Evolutionary conservation across 1,140 invertebrate genomes (phyloP).

Genomic region (Eriosoma lanigerum): DNA sequence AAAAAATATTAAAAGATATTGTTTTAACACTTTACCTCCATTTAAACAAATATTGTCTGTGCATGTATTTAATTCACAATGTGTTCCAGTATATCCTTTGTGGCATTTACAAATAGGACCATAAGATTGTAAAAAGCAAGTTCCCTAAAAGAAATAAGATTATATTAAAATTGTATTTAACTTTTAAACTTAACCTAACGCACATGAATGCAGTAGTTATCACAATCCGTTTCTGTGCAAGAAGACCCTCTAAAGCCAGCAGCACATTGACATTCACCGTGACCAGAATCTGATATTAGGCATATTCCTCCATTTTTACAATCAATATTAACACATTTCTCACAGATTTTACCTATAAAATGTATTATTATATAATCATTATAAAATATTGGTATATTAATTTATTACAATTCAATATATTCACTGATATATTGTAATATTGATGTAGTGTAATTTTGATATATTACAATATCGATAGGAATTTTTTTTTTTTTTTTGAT

Average conservation of each 20-base stretch:
- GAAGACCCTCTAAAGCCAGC: slow-evolving; percentile 58
- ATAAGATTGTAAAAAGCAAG: slow-evolving; percentile 56
- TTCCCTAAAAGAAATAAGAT: slow-evolving; percentile 55
- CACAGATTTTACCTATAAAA: slow-evolving; percentile 56
- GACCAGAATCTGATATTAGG: slow-evolving; percentile 53
- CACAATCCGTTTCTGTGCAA: slow-evolving; percentile 59
- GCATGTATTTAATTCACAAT: slow-evolving; percentile 64
- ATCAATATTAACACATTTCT: slow-evolving; percentile 57
- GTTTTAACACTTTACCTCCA: slow-evolving; percentile 58
- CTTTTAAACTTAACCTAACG: neutral
- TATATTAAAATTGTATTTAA: slow-evolving; percentile 20
- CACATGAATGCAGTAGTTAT: slow-evolving; percentile 57
- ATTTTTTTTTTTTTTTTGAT: no score
- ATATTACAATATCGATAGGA: no score
- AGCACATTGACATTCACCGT: slow-evolving; percentile 58
- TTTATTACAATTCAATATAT: no score
- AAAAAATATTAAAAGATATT: no score
- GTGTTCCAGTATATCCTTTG: slow-evolving; percentile 62
- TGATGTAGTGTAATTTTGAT: no score
- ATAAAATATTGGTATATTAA: no score
- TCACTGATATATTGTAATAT: no score
- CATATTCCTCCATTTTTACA: slow-evolving; percentile 60
- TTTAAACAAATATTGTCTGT: slow-evolving; percentile 62
- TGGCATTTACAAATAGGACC: slow-evolving; percentile 59
- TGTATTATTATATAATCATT: slow-evolving; percentile 1